A percentile compares a stretch with the other conserved stretches of the same genome.
Evolutionary conservation across 2,113 vertebrate genomes (phyloP).

Genomic region (Uropsilus gracilis): DNA sequence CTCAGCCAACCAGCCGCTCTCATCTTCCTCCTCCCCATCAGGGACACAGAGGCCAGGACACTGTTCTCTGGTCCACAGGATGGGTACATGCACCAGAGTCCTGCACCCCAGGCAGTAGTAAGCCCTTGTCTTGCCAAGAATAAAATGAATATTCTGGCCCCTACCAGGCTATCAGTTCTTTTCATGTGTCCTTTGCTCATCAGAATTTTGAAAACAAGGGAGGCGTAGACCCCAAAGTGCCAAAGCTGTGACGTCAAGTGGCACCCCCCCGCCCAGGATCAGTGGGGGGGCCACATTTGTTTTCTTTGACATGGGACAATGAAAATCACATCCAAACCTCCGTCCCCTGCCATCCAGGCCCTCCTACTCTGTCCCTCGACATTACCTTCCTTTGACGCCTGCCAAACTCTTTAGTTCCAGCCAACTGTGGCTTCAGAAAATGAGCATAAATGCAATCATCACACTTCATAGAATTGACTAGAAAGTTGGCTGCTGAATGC

Average conservation of each 20-base stretch:
- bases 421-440: constrained; percentile 50
- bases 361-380: background rate
- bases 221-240: background rate
- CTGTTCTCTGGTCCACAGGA: background rate
- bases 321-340: background rate
- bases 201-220: background rate
- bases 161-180: background rate
- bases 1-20: background rate
- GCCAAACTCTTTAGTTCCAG: background rate
- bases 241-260: background rate
- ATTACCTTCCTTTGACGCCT: constrained; percentile 30
- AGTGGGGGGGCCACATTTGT: background rate
- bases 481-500: constrained; percentile 51
- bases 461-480: constrained; percentile 46
- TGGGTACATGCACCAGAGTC: background rate
- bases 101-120: background rate
- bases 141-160: background rate
- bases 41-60: background rate
- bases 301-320: constrained; percentile 32
- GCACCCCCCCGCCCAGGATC: background rate
- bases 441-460: constrained; percentile 51
- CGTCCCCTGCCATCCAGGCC: constrained; percentile 26
- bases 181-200: background rate
- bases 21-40: background rate
- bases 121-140: background rate